A percentile compares a stretch with the other conserved stretches of the same genome.
Conservation (phyloP, 2,113 vertebrate genomes). For the Phalacrocorax pelagicus region DNA sequence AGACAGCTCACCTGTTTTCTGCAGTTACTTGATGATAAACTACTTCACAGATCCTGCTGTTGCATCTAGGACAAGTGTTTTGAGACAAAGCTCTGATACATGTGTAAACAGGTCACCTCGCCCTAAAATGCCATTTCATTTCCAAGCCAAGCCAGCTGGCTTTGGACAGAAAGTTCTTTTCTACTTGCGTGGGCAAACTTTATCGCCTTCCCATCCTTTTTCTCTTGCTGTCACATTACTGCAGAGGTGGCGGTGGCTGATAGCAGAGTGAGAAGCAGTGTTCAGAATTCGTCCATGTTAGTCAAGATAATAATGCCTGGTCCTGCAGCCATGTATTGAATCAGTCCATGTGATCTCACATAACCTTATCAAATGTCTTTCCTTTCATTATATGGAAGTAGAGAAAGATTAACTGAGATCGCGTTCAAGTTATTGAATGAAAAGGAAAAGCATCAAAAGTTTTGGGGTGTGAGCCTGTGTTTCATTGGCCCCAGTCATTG, state of each 20-base stretch:
- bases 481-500: background rate
- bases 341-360: background rate
- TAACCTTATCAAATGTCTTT: background rate
- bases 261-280: constrained; percentile 76
- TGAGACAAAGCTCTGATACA: background rate
- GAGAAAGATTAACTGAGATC: background rate
- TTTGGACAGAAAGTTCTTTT: constrained; percentile 73
- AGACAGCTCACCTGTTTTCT: constrained; percentile 82
- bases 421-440: background rate
- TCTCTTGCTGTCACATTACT: constrained; percentile 76
- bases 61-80: constrained; percentile 36
- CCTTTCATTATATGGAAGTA: background rate
- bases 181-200: constrained; percentile 77
- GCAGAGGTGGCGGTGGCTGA: constrained; percentile 71
- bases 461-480: background rate
- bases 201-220: constrained; percentile 74
- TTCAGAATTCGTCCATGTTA: constrained; percentile 77
- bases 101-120: constrained; percentile 17
- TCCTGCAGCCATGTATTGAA: constrained; percentile 6
- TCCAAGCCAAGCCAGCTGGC: constrained; percentile 84
- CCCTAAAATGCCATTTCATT: constrained; percentile 4
- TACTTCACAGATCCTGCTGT: constrained; percentile 70
- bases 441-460: background rate
- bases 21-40: constrained; percentile 51
- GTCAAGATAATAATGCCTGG: constrained; percentile 53